Base-by-base conservation (phyloP, 2,113 vertebrate species). In the Corapipo altera region DNA sequence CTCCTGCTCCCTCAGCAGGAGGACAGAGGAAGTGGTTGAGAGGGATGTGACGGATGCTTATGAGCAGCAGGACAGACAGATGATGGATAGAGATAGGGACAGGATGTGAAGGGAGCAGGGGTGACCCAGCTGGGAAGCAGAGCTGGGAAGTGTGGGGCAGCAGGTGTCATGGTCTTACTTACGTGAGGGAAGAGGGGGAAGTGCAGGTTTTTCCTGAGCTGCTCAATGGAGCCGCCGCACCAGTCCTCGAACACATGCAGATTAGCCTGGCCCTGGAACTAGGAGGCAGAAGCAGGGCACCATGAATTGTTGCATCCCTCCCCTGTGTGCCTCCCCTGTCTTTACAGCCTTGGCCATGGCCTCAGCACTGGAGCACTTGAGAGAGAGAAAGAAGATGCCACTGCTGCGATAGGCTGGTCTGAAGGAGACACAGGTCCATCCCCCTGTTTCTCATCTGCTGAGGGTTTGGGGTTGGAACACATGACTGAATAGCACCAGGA, bases 241-340 rank as follows among this genome's bases (percentile, higher is more conserved):
- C 99, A 99, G 97, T 99, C 99, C 80, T 99, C 99, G 86, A 99
- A 99, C 49, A 99, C 98, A 2, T 99, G 99, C 87, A 99, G 98
- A 92, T 99, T 99, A 91, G 97, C 99, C 24, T 85, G 98, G 55
- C 99, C 99, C 88, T 93, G 97, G 92, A 98, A 99, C 99, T 99
- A 94, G 15, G 3, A 33, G 11, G 18, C 8, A 93, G 24, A 72
- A 81, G 8, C 27, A 10, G 51, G 52, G 11, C 41, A 44, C 17
- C n/a, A 30, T 95, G 32, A 97, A 43, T 41, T 62, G 20, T 1
- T 71, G 61, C 4, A 2, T 33, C 44, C 48, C 12, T 22, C 11
- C 24, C n/a, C 8, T 19, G 15, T 8, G 7, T 69, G 55, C 62
- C 44, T 43, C 12, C 41, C 26, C 74, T 52, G 14, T 69, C 26